Conservation (phyloP, 1,140 invertebrate genomes). For the Chymomyza costata region DNA sequence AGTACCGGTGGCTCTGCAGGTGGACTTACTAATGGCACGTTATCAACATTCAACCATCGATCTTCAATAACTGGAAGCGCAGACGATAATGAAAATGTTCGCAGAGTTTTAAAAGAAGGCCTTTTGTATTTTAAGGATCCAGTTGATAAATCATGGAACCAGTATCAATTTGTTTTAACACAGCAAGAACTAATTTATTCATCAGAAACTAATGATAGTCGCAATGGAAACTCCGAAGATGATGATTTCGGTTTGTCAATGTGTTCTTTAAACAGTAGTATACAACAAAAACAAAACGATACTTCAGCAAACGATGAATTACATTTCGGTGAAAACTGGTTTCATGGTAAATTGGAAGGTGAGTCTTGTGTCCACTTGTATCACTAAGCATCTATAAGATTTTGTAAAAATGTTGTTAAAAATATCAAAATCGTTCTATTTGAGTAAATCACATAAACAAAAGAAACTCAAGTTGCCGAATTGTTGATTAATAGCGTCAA, state of each 20-base stretch:
- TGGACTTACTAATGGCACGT: slow-evolving; percentile 30
- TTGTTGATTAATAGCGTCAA: neutral
- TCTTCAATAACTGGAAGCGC: slow-evolving; percentile 42
- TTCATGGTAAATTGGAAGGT: slow-evolving; percentile 89
- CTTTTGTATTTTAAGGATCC: slow-evolving; percentile 93
- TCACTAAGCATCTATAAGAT: too few species aligned
- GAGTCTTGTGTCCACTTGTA: too few species aligned
- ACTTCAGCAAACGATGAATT: slow-evolving; percentile 84
- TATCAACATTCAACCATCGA: slow-evolving; percentile 38
- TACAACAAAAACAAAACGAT: slow-evolving; percentile 70
- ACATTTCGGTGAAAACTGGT: slow-evolving; percentile 97
- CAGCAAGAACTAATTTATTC: slow-evolving; percentile 91
- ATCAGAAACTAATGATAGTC: slow-evolving; percentile 62
- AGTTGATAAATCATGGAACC: slow-evolving; percentile 92
- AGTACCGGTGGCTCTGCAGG: slow-evolving; percentile 20
- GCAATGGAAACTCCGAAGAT: slow-evolving; percentile 79
- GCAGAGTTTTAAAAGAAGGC: slow-evolving; percentile 94
- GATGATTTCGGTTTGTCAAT: slow-evolving; percentile 73
- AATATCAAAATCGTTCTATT: too few species aligned
- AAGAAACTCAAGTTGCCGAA: too few species aligned
- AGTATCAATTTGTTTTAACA: slow-evolving; percentile 96
- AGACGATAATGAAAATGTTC: slow-evolving; percentile 85
- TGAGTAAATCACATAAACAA: too few species aligned
- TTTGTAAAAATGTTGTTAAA: too few species aligned
- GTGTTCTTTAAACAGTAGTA: slow-evolving; percentile 38